Evolutionary conservation across 2,113 vertebrate species (phyloP).

Genomic region (Cyprinodon variegatus): DNA sequence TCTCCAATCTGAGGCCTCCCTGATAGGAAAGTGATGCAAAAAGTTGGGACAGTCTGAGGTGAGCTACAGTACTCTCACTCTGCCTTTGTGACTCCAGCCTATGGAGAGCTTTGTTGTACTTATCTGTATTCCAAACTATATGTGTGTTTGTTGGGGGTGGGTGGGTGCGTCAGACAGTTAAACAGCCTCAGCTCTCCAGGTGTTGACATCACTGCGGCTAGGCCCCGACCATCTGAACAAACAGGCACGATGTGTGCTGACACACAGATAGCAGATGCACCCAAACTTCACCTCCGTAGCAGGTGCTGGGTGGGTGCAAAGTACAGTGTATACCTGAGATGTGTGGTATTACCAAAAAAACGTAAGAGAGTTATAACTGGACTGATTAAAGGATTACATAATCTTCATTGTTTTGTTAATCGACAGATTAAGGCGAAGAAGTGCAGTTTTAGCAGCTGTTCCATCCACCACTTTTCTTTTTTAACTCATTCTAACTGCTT

Average conservation of each 20-base stretch:
- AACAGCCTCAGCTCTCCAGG: conserved; percentile 58
- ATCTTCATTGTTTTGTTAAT: not conserved
- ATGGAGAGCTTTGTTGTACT: not conserved
- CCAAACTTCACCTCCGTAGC: conserved; percentile 22
- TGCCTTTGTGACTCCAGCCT: conserved; percentile 14
- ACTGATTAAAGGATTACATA: not conserved
- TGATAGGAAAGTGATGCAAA: conserved; percentile 55
- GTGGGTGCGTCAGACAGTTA: conserved; percentile 37
- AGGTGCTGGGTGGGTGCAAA: conserved; percentile 39
- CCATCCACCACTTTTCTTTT: conserved; percentile 17
- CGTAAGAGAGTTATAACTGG: not conserved
- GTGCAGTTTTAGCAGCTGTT: conserved; percentile 5
- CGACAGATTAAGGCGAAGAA: conserved; percentile 12
- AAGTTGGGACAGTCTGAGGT: conserved; percentile 49
- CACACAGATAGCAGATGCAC: conserved; percentile 29
- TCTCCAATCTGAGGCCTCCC: conserved; percentile 34
- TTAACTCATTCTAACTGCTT: conserved; percentile 2
- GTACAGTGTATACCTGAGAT: conserved; percentile 18
- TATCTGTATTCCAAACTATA: conserved; percentile 7
- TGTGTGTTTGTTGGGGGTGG: conserved; percentile 8
- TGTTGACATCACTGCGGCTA: conserved; percentile 51
- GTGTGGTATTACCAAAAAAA: conserved; percentile 24
- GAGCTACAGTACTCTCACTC: conserved; percentile 29
- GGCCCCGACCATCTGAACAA: conserved; percentile 68
- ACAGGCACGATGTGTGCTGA: conserved; percentile 34